Evolutionary conservation across 64 coral and sea anemone species (phyloP).

Genomic region (Stichodactyla helianthus): DNA sequence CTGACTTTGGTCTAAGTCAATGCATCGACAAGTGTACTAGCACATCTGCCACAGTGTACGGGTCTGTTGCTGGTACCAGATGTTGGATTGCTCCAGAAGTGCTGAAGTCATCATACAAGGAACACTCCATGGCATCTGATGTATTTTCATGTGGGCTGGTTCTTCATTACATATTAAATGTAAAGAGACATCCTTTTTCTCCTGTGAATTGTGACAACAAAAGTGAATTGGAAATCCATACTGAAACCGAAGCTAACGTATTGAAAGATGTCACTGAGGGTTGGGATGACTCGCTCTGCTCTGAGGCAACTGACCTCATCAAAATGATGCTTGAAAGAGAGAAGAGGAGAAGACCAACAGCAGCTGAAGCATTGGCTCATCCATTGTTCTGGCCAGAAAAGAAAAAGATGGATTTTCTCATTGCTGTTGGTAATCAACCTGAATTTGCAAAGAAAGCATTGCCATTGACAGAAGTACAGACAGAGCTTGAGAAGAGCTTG

Average conservation of each 20-base stretch:
- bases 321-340: not conserved
- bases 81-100: not conserved
- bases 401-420: not conserved
- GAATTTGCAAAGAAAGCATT: not conserved
- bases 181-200: conserved; percentile 26
- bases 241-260: conserved; percentile 4
- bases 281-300: not conserved
- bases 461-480: not conserved
- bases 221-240: not conserved
- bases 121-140: not conserved
- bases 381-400: not conserved
- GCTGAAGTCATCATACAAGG: too few relatives aligned
- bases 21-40: not conserved
- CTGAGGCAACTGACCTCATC: conserved; percentile 4
- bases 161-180: conserved; percentile 8
- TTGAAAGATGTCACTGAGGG: not conserved
- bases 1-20: too few relatives aligned
- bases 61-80: not conserved
- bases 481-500: not conserved
- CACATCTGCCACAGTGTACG: not conserved
- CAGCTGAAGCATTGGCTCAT: not conserved
- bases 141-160: conserved; percentile 28
- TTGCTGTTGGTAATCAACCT: too few relatives aligned
- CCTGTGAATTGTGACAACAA: not conserved
- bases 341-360: not conserved